Evolutionary conservation across 2,113 vertebrate genomes (phyloP).

Genomic region (Corynorhinus townsendii): DNA sequence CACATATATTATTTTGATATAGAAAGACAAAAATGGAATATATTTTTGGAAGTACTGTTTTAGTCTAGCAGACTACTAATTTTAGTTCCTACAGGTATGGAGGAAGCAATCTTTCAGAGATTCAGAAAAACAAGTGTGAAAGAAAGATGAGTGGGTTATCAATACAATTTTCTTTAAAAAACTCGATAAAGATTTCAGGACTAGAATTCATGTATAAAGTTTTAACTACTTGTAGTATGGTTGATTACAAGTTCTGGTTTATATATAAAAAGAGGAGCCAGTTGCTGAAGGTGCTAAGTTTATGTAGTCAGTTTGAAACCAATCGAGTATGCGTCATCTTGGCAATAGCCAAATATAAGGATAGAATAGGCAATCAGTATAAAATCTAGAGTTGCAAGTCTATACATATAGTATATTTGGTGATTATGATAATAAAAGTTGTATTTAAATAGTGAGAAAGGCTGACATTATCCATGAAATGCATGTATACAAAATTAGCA

Average conservation of each 20-base stretch:
- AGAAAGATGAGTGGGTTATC: neutral
- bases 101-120: neutral
- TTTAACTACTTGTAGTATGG: neutral
- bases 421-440: neutral
- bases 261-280: neutral
- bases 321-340: neutral
- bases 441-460: neutral
- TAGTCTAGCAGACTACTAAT: neutral
- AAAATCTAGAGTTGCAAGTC: neutral
- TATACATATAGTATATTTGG: neutral
- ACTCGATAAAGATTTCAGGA: neutral
- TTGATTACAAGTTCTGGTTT: neutral
- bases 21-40: neutral
- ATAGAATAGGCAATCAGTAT: neutral
- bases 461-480: neutral
- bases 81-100: neutral
- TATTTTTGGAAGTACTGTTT: constrained; percentile 20
- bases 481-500: neutral
- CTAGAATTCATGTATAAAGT: neutral
- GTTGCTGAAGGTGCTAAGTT: neutral
- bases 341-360: neutral
- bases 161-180: neutral
- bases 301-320: neutral
- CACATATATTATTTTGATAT: neutral
- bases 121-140: neutral